Conservation (phyloP, 2,113 vertebrate genomes). For the Phylloscopus trochilus region DNA sequence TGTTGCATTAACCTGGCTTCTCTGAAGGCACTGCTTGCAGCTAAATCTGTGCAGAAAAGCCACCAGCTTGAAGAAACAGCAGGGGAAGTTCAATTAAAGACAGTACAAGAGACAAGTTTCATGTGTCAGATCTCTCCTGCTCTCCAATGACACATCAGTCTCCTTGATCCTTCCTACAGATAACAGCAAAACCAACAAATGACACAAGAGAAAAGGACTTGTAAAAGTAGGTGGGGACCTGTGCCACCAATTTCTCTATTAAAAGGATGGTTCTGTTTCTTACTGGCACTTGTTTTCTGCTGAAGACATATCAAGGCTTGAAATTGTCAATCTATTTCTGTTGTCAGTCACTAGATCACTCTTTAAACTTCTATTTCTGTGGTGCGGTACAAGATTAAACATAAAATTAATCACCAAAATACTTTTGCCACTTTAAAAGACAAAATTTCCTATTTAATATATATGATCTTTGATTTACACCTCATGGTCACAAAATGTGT, state of each 20-base stretch:
- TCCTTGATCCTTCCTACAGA: slow-evolving; percentile 25
- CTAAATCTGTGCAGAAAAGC: not conserved
- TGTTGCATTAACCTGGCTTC: not conserved
- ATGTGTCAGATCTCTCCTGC: not conserved
- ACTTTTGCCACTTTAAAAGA: not conserved
- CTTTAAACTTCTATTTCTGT: not conserved
- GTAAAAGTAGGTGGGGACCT: not conserved
- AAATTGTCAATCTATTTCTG: not conserved
- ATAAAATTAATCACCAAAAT: not conserved
- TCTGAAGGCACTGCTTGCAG: not conserved
- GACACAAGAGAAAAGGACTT: slow-evolving; percentile 2
- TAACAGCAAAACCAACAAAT: slow-evolving; percentile 1
- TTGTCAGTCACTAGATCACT: not conserved
- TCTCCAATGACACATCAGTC: not conserved
- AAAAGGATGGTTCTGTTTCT: not conserved
- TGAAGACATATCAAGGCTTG: not conserved
- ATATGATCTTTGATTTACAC: not conserved
- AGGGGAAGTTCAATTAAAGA: slow-evolving; percentile 24
- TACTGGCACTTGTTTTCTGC: not conserved
- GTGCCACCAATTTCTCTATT: not conserved
- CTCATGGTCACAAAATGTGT: not conserved
- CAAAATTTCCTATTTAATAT: not conserved
- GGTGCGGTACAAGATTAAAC: not conserved
- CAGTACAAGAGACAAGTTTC: not conserved
- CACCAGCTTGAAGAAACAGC: not conserved